Percentiles rank a stretch among this genome's conserved stretches.
phyloP scores from a whole-genome alignment of 2,113 vertebrate genomes.

The Dolichallabes microphthalmus region DNA sequence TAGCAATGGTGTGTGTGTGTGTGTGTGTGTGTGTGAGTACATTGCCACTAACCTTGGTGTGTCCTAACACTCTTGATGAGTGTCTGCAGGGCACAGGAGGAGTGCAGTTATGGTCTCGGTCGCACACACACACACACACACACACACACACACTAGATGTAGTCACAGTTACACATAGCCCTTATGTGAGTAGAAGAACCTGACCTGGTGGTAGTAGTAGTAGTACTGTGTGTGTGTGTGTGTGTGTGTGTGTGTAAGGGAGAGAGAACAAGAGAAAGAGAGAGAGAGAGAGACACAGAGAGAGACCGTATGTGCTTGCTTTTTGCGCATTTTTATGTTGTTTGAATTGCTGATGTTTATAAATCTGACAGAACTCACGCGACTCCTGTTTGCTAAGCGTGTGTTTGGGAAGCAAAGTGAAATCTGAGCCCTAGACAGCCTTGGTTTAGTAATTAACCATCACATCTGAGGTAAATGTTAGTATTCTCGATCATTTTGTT shows the following conservation, averaged over 20 bases:
- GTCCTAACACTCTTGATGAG: conserved; percentile 99
- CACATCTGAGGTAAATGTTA: neutral
- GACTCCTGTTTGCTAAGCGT: neutral
- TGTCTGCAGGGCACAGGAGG: conserved; percentile 98
- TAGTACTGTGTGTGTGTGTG: neutral
- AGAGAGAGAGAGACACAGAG: neutral
- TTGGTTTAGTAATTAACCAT: neutral
- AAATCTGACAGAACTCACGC: neutral
- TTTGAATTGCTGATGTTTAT: neutral
- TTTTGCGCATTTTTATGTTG: neutral
- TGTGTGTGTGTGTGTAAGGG: conserved; percentile 13
- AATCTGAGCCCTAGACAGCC: neutral
- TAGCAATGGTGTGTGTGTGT: conserved; percentile 43
- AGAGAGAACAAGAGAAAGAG: too few relatives aligned
- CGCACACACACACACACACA: conserved; percentile 35
- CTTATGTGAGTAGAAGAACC: conserved; percentile 18
- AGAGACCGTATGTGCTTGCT: neutral
- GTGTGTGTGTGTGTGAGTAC: conserved; percentile 75
- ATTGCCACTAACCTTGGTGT: conserved; percentile 98
- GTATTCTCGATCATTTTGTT: neutral
- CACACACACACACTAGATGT: neutral
- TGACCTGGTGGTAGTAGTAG: neutral
- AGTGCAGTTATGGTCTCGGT: conserved; percentile 63
- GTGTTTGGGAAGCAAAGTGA: too few relatives aligned
- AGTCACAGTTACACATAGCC: conserved; percentile 18